Evolutionary conservation across 1,140 invertebrate species (phyloP), one percentile per base, ranked within the genome.

Genomic region (Drosophila pseudoobscura): DNA sequence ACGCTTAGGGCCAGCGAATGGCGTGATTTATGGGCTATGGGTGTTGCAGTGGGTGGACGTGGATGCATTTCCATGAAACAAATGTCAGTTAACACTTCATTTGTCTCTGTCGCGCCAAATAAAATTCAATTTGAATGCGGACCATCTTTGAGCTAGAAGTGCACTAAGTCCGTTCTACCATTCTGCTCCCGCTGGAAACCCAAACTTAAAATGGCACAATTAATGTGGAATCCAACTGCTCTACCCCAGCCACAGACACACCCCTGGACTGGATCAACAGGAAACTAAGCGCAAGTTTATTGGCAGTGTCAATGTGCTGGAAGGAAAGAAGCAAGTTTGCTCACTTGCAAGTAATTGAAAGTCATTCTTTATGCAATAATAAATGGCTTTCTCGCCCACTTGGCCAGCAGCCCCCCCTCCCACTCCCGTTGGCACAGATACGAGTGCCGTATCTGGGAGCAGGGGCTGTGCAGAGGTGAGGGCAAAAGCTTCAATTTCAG

Each of bases 341-440:
- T 87, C 82, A 87, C 83, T 87, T 88, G 82, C 82, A 88, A 87
- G 75, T 87, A 87, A 87, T 87, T 87, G 83, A 83, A 88, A 87
- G 82, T 87, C 82, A 87, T 87, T 88, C 83, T 87, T 87, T 87
- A 87, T 87, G 82, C 83, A 83, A 88, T 87, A 87, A 87, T 87
- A 87, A 87, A 87, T 87, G 82, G 82, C 75, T 83, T 87, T 88
- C 70, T 88, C 70, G 78, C 75, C 82, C 83, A 88, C 83, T 87
- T 78, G 78, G 78, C 75, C 69, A 82, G 44, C 29, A 63, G 50
- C 31, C 20, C 57, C 24, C 29, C 29, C 39, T 17, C 46, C 3
- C 35, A 26, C 31, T 8, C 29, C 6, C 29, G 35, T 39, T 39
- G 35, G 35, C 35, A 3, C 11, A 39, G 35, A 39, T 13, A 11